Percentiles rank a stretch among this genome's conserved stretches.
Evolutionary conservation across 2,888 invertebrate species (phyloP).

Genomic region (Crepidodera aurea): DNA sequence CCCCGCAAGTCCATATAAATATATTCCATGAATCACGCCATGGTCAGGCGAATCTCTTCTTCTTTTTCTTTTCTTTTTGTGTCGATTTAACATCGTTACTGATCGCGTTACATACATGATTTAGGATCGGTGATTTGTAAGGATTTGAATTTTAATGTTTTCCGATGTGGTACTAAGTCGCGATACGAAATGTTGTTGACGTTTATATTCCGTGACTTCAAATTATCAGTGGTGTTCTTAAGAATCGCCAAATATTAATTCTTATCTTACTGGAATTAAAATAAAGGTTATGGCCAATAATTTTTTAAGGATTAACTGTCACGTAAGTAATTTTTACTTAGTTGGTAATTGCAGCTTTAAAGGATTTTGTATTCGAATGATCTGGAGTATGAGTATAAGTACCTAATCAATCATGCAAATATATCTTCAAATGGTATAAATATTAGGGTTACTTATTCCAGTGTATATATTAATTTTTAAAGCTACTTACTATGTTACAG

Average conservation of each 20-base stretch:
- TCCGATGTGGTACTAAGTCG: slow-evolving; percentile 45
- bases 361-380: too few species aligned
- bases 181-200: slow-evolving; percentile 25
- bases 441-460: too few species aligned
- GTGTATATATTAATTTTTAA: too few species aligned
- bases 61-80: slow-evolving; percentile 51
- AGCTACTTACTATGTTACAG: too few species aligned
- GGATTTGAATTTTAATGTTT: slow-evolving; percentile 52
- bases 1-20: slow-evolving; percentile 41
- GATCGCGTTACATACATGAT: slow-evolving; percentile 55
- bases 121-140: slow-evolving; percentile 54
- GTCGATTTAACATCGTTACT: slow-evolving; percentile 57
- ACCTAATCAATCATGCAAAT: too few species aligned
- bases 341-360: too few species aligned
- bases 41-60: slow-evolving; percentile 47
- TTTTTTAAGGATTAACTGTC: too few species aligned
- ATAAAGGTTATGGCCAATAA: too few species aligned
- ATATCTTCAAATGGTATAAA: too few species aligned
- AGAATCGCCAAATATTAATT: not conserved
- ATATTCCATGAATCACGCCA: slow-evolving; percentile 48
- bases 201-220: slow-evolving; percentile 21
- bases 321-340: too few species aligned
- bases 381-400: too few species aligned
- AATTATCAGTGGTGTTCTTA: not conserved
- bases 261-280: too few species aligned